Percentiles rank a stretch among this genome's conserved stretches.
Conservation (phyloP, 2,113 vertebrate genomes). For the Euleptes europaea region DNA sequence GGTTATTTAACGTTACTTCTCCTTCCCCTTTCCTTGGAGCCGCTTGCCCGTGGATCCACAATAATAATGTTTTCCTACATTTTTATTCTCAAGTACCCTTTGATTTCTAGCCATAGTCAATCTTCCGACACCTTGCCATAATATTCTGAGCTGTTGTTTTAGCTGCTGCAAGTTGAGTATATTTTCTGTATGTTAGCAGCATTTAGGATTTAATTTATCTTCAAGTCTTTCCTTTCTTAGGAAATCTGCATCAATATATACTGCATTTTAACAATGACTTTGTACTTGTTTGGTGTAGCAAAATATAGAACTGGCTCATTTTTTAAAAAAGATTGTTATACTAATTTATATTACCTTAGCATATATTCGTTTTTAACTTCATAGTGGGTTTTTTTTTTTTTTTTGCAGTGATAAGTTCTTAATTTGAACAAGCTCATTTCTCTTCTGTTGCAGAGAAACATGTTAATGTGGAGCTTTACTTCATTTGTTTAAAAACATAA, state of each 20-base stretch:
- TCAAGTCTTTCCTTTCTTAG: conserved; percentile 6
- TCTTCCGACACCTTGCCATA: not conserved
- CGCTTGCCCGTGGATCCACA: too few relatives aligned
- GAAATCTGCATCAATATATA: conserved; percentile 15
- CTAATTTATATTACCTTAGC: conserved; percentile 28
- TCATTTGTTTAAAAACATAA: conserved; percentile 46
- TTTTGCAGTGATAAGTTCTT: not conserved
- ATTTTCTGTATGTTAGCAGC: not conserved
- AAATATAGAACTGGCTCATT: not conserved
- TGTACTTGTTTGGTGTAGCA: not conserved
- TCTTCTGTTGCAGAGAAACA: conserved; percentile 19
- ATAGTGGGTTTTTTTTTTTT: not conserved
- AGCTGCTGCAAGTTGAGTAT: not conserved
- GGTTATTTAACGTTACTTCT: too few relatives aligned
- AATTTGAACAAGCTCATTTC: conserved; percentile 31
- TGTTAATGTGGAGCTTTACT: conserved; percentile 33
- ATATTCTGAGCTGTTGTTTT: conserved; percentile 4
- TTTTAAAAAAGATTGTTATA: conserved; percentile 7
- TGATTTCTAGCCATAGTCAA: not conserved
- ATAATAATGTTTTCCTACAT: not conserved
- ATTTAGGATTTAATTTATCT: conserved; percentile 19
- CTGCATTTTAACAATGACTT: conserved; percentile 14
- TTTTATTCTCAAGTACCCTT: not conserved
- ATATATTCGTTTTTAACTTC: not conserved
- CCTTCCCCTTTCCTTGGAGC: too few relatives aligned